Conservation (phyloP, 2,797 vertebrate genomes). For the Orientallactaga sibirica region DNA sequence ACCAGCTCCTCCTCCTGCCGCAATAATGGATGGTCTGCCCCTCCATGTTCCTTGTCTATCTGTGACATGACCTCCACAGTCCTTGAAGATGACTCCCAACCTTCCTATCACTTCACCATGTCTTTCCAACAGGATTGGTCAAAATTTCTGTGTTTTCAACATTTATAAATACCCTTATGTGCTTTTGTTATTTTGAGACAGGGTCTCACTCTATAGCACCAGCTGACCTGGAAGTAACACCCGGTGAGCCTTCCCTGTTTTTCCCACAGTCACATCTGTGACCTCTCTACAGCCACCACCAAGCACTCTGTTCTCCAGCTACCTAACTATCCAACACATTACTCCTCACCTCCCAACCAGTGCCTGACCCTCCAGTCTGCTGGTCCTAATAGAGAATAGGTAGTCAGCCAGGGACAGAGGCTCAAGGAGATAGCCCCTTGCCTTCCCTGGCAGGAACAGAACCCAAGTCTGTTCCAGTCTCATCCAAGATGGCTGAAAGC, state of each 20-base stretch:
- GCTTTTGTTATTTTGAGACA: not conserved
- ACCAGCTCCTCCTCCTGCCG: too few relatives aligned
- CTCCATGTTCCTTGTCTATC: not conserved
- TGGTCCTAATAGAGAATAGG: not conserved
- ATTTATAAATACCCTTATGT: not conserved
- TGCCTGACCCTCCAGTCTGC: not conserved
- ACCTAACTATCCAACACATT: not conserved
- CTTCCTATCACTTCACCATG: not conserved
- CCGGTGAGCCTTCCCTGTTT: not conserved
- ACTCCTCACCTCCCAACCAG: not conserved
- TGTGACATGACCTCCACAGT: not conserved
- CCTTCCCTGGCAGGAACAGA: too few relatives aligned
- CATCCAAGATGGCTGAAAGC: too few relatives aligned
- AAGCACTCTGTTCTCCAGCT: not conserved
- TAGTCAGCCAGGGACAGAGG: too few relatives aligned
- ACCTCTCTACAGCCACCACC: not conserved
- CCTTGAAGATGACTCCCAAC: not conserved
- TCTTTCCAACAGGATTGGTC: not conserved
- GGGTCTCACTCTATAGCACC: not conserved
- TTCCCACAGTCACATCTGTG: not conserved
- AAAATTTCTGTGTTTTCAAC: constrained; percentile 1
- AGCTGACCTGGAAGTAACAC: not conserved
- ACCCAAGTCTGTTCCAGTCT: too few relatives aligned
- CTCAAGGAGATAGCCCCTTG: too few relatives aligned
- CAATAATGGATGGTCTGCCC: too few relatives aligned